These are phyloP conservation scores for Agelas oroides DNA, from an alignment of 37 sponge, comb jelly and placozoan genomes.

Conservation along the genomic window DNA sequence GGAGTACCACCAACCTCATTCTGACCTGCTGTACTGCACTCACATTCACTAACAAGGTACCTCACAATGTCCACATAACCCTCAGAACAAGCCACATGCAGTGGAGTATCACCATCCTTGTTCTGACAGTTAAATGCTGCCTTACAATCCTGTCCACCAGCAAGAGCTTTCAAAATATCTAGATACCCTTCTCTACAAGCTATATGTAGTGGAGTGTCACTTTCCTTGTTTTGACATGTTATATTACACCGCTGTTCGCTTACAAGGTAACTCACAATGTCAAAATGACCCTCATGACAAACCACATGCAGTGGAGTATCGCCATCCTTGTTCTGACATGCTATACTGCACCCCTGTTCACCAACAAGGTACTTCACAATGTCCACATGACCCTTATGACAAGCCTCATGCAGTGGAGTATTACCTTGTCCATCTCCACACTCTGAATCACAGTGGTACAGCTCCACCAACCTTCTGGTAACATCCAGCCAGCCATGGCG, in stretches of 20 bases:
- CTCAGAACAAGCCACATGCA: neutral
- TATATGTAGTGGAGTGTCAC: neutral
- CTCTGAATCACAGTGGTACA: too few species aligned
- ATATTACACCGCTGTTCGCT: neutral
- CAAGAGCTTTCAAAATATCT: too few species aligned
- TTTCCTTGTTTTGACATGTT: neutral
- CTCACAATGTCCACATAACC: neutral
- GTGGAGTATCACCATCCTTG: too few species aligned
- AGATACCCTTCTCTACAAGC: too few species aligned
- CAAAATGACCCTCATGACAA: neutral
- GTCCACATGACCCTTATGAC: neutral
- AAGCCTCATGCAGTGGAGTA: neutral
- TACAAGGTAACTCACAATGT: neutral
- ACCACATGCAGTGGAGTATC: slow-evolving; percentile 30
- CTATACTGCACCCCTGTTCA: too few species aligned
- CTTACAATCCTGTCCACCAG: too few species aligned
- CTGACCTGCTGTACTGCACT: too few species aligned
- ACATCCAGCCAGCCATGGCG: too few species aligned
- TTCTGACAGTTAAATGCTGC: too few species aligned
- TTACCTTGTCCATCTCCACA: too few species aligned
- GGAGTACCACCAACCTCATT: neutral
- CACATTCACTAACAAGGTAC: neutral
- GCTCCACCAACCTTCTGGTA: too few species aligned
- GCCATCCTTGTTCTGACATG: too few species aligned
- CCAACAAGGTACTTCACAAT: neutral